Percentiles rank a stretch among this genome's conserved stretches.
phyloP scores from a whole-genome alignment of 2,888 invertebrate genomes.

The Mystacides longicornis region DNA sequence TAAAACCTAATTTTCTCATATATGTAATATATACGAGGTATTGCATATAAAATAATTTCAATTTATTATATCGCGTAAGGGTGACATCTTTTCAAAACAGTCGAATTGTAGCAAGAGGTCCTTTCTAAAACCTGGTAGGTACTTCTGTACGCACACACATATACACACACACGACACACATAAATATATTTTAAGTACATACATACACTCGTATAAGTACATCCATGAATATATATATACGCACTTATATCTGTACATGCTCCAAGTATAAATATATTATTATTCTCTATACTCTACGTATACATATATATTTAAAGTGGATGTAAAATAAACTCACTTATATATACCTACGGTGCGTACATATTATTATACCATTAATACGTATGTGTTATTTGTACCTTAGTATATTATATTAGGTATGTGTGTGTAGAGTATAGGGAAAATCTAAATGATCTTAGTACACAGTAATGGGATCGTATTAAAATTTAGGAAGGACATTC shows the following conservation, averaged over 20 bases:
- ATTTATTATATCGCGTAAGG: too few relatives aligned
- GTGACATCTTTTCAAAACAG: conserved; percentile 2
- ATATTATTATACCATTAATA: background rate
- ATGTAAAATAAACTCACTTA: background rate
- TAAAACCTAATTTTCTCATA: too few relatives aligned
- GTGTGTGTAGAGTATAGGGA: background rate
- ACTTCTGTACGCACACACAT: conserved; percentile 2
- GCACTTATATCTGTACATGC: background rate
- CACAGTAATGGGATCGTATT: background rate
- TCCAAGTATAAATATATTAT: conserved; percentile 13
- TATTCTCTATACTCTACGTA: background rate
- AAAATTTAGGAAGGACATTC: background rate
- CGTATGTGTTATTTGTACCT: background rate
- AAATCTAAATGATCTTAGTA: background rate
- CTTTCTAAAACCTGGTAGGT: background rate
- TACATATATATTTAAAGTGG: background rate
- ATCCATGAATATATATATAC: background rate
- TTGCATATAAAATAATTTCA: too few relatives aligned
- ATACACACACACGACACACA: conserved; percentile 8
- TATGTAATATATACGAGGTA: too few relatives aligned
- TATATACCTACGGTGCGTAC: background rate
- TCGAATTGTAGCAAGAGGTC: background rate
- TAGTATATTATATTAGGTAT: background rate
- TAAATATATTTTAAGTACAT: conserved; percentile 7
- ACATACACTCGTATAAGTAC: conserved; percentile 3